Evolutionary conservation across 2,113 vertebrate genomes (phyloP).

Genomic region (Microtus montanus): DNA sequence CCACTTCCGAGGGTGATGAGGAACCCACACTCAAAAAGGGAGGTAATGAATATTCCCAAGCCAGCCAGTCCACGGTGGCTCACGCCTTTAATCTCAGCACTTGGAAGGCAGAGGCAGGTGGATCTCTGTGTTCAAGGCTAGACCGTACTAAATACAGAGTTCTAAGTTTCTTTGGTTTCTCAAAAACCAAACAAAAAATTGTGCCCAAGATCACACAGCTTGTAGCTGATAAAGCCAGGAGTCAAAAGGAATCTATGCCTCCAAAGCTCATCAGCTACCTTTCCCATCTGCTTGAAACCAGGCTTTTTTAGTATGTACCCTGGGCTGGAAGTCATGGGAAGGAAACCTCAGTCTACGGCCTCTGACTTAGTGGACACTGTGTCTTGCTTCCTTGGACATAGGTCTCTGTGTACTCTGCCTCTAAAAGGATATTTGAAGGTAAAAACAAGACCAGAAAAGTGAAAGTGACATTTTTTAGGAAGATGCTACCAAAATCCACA

Average conservation of each 20-base stretch:
- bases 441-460: not conserved
- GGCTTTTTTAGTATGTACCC: not conserved
- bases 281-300: too few relatives aligned
- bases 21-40: not conserved
- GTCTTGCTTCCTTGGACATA: not conserved
- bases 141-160: not conserved
- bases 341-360: not conserved
- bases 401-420: too few relatives aligned
- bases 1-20: not conserved
- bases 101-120: not conserved
- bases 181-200: not conserved
- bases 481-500: constrained; percentile 29
- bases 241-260: not conserved
- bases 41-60: not conserved
- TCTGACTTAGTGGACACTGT: not conserved
- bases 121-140: not conserved
- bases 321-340: not conserved
- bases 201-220: not conserved
- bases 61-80: not conserved
- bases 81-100: not conserved
- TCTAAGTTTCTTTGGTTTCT: not conserved
- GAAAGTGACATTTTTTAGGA: constrained; percentile 3
- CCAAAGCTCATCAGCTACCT: not conserved
- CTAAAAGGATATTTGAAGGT: not conserved
- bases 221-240: not conserved